Evolutionary conservation across 2,113 vertebrate genomes (phyloP), one percentile per base, ranked within the genome.

Genomic region (Gobiocypris rarus): DNA sequence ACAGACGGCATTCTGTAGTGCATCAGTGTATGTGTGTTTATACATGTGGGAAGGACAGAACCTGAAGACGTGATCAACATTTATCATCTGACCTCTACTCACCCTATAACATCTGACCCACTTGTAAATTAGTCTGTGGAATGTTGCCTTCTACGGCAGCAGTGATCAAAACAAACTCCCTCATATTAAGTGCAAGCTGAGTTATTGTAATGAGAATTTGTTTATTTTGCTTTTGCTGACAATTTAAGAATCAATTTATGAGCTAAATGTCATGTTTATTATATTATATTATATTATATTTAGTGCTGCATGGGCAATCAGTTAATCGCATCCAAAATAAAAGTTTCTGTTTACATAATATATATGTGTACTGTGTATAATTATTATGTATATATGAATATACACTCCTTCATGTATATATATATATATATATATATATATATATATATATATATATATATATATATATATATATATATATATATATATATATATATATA

Each of bases 71-170:
- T 71, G 69, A 45, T 48, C n/a, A 2, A 19, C 24, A 34, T 75
- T 73, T 50, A 48, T 76, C 56, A 63, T 74, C 14, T 85, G 65
- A 50, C 75, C 65, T 74, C 54, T 28, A 38, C 24, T 74, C 69
- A 52, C 41, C 38, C 54, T 59, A n/a, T 63, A 52, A 50, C 13
- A 67, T 17, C 2, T 59, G 86, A 43, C 3, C 0, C 73, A 59
- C 45, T 71, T 24, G 65, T 81, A 80, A 14, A 82, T 58, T 84
- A 76, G 41, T 9, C 3, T 74, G 70, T 74, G 71, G 24, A 52
- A 75, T 73, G 69, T 13, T 43, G 69, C 67, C 9, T 34, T 70
- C 19, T 43, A 38, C 34, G 22, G 19, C 34, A 41, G 41, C 24
- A 24, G 45, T 50, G 45, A 48, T 74, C 45, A 74, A 74, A 74